Percentiles rank a stretch among this genome's conserved stretches.
Evolutionary conservation across 2,113 vertebrate genomes (phyloP).

Genomic region (Dasyornis broadbenti): DNA sequence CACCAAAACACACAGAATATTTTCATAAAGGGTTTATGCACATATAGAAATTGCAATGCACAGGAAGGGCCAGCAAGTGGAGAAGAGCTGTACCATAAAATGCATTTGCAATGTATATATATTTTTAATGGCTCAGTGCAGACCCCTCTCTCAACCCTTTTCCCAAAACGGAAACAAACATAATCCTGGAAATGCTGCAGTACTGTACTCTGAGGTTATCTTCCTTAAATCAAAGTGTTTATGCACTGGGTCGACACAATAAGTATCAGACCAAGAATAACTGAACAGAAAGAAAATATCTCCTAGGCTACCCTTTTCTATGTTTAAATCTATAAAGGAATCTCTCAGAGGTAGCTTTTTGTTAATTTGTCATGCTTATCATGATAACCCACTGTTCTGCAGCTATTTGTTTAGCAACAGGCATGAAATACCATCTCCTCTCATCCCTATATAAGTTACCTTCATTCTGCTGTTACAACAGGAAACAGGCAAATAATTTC

Average conservation of each 20-base stretch:
- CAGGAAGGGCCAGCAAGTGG: not conserved
- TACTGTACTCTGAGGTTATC: not conserved
- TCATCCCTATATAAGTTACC: not conserved
- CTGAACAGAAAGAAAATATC: conserved; percentile 7
- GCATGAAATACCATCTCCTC: conserved; percentile 37
- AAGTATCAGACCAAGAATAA: not conserved
- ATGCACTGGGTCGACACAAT: not conserved
- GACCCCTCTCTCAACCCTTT: not conserved
- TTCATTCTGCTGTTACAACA: conserved; percentile 3
- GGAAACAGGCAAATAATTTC: conserved; percentile 41
- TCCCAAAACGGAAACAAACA: not conserved
- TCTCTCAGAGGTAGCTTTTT: conserved; percentile 30
- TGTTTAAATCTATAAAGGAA: conserved; percentile 27
- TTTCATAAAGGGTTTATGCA: not conserved
- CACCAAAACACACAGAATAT: not conserved
- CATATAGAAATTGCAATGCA: rapidly evolving
- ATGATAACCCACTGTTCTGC: conserved; percentile 4
- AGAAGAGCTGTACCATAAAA: not conserved
- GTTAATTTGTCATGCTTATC: conserved; percentile 25
- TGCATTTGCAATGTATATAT: not conserved
- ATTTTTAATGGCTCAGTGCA: not conserved
- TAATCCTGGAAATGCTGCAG: not conserved
- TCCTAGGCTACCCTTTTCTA: conserved; percentile 18
- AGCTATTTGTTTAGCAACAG: conserved; percentile 45
- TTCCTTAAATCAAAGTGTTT: not conserved